A percentile compares a stretch with the other conserved stretches of the same genome.
Conservation (phyloP, 2,888 invertebrate genomes). For the Linnaemya tessellans region DNA sequence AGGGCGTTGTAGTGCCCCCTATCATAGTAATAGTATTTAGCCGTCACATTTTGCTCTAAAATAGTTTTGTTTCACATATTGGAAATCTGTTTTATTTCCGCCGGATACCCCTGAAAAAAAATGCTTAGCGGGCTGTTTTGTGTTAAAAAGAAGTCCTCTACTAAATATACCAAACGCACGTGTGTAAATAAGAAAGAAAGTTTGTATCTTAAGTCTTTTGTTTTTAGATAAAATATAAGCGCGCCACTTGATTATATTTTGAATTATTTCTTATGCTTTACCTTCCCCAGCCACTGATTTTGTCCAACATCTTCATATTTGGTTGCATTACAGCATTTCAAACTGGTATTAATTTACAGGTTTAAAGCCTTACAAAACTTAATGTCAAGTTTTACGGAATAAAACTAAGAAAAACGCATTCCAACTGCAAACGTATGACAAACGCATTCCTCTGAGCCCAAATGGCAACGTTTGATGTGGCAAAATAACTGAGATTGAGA, state of each 20-base stretch:
- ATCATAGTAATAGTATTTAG: too few species aligned
- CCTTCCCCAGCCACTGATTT: slow-evolving; percentile 7
- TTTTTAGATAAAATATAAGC: not conserved
- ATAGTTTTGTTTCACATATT: too few species aligned
- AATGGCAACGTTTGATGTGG: slow-evolving; percentile 14
- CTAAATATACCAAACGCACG: too few species aligned
- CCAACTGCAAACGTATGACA: not conserved
- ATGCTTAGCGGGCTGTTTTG: too few species aligned
- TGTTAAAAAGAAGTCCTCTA: too few species aligned
- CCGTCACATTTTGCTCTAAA: too few species aligned
- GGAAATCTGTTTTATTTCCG: too few species aligned
- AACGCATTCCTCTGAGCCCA: slow-evolving; percentile 30
- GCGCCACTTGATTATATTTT: too few species aligned
- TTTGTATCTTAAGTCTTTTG: not conserved
- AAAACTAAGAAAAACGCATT: slow-evolving; percentile 28
- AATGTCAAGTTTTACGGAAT: slow-evolving; percentile 65
- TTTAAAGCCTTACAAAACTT: slow-evolving; percentile 36
- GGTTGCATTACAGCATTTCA: slow-evolving; percentile 4
- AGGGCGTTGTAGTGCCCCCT: too few species aligned
- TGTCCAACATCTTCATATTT: not conserved
- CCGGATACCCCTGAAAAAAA: too few species aligned
- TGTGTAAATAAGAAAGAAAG: too few species aligned
- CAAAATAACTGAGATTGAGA: slow-evolving; percentile 16
- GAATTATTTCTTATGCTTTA: not conserved
- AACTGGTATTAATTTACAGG: slow-evolving; percentile 47